A percentile compares a stretch with the other conserved stretches of the same genome.
These are phyloP conservation scores for Climacteris rufus DNA, from an alignment of 2,113 vertebrate species.

Conservation along the genomic window DNA sequence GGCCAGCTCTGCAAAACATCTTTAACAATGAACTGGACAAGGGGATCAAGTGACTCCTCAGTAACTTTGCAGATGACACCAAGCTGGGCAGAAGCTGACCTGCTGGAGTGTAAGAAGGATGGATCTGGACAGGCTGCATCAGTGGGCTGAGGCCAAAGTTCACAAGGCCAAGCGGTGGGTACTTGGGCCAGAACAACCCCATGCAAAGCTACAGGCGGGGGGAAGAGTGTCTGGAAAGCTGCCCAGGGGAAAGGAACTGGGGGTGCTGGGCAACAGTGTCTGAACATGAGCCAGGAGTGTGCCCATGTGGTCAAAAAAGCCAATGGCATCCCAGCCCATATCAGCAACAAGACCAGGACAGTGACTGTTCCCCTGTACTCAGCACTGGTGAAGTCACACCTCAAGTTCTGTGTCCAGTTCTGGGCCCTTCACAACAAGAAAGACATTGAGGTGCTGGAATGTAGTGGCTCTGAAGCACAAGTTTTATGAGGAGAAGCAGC, in stretches of 20 bases:
- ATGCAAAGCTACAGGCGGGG: neutral
- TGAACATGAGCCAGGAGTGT: neutral
- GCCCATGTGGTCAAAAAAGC: neutral
- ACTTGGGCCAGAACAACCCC: neutral
- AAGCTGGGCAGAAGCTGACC: neutral
- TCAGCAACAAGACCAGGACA: neutral
- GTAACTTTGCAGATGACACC: neutral
- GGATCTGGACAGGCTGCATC: neutral
- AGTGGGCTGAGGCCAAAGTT: neutral
- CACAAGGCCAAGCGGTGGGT: too few species aligned
- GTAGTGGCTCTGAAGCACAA: neutral
- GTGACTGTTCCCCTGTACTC: fast-evolving
- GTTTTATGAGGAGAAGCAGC: fast-evolving
- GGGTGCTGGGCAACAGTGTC: neutral
- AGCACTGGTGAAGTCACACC: neutral
- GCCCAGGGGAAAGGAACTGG: neutral
- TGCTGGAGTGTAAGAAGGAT: neutral
- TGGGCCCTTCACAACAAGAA: too few species aligned
- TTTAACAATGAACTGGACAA: neutral
- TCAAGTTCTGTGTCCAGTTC: neutral
- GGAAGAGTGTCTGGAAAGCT: neutral
- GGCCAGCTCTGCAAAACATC: neutral
- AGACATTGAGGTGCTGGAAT: neutral
- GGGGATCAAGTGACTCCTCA: neutral
- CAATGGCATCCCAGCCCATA: neutral